Evolutionary conservation across 2,888 invertebrate species (phyloP), one percentile per base, ranked within the genome.

Genomic region (Cryptophagus acutangulus): DNA sequence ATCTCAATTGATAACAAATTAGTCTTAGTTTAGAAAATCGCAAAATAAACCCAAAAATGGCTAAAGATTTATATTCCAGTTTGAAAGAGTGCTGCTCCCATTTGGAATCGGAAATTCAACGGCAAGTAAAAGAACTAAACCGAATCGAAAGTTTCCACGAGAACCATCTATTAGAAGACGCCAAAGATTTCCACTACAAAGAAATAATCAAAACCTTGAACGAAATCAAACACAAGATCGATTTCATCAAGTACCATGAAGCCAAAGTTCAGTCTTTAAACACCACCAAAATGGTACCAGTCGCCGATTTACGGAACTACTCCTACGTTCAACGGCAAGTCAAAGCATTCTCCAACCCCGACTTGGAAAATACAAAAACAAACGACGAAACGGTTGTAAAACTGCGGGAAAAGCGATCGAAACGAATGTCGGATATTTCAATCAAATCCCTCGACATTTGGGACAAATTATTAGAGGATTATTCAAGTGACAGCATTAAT

Each of bases 111-210:
- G n/a, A n/a, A n/a, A n/a, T n/a, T n/a, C n/a, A n/a, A n/a, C n/a
- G n/a, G n/a, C n/a, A n/a, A n/a, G n/a, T n/a, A n/a, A n/a, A n/a
- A n/a, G n/a, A n/a, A n/a, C n/a, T n/a, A n/a, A n/a, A n/a, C n/a
- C n/a, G n/a, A n/a, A n/a, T n/a, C n/a, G n/a, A n/a, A n/a, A n/a
- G n/a, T 26, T 26, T 26, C 4, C 4, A 26, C 12, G 26, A 26
- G 3, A 26, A 13, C 12, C 26, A 12, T 12, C n/a, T 26, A 1
- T 25, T 57, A 25, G 59, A 58, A 30, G 48, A 44, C 17, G 57
- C 55, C 2, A 55, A 54, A 33, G 54, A 56, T 38, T 53, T 52
- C 29, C 57, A 58, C 17, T 57, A 51, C 36, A 50, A 51, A 26
- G 56, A 59, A 46, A 57, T 59, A 5, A 5, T 57, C n/a, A 38